phyloP scores from a whole-genome alignment of 2,797 vertebrate species.

The Enteromius fasciolatus region DNA sequence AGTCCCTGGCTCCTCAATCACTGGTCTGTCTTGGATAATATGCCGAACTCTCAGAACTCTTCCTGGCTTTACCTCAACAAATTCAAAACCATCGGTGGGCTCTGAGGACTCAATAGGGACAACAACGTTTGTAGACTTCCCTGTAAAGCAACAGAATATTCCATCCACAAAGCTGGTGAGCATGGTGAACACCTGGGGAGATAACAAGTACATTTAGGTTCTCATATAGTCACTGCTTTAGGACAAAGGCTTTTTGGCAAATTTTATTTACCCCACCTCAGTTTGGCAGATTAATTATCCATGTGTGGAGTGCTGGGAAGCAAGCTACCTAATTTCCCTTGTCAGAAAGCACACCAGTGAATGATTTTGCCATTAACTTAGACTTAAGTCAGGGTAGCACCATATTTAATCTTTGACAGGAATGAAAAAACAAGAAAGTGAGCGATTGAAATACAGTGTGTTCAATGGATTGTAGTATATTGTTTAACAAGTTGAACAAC shows the following conservation, averaged over 20 bases:
- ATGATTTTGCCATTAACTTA: not conserved
- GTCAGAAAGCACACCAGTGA: not conserved
- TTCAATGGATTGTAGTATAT: not conserved
- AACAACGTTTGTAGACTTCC: constrained; percentile 84
- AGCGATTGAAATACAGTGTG: not conserved
- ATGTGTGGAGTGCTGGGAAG: not conserved
- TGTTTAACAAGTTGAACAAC: not conserved
- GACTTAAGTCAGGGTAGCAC: not conserved
- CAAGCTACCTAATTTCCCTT: not conserved
- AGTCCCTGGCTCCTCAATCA: constrained; percentile 67
- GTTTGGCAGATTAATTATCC: not conserved
- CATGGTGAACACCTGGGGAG: constrained; percentile 77
- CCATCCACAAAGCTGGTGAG: constrained; percentile 87
- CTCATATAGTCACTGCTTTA: not conserved
- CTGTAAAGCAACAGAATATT: constrained; percentile 90
- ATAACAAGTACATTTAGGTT: constrained; percentile 18
- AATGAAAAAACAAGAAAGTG: not conserved
- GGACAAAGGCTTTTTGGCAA: constrained; percentile 24
- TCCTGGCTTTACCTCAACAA: constrained; percentile 95
- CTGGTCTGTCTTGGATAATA: constrained; percentile 70
- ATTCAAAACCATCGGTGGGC: constrained; percentile 87
- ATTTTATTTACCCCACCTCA: not conserved
- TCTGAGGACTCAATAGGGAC: constrained; percentile 86
- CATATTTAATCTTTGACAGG: not conserved
- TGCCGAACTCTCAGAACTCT: constrained; percentile 88